Base-by-base conservation (phyloP, 1,140 invertebrate species). In the Trichonephila inaurata region DNA sequence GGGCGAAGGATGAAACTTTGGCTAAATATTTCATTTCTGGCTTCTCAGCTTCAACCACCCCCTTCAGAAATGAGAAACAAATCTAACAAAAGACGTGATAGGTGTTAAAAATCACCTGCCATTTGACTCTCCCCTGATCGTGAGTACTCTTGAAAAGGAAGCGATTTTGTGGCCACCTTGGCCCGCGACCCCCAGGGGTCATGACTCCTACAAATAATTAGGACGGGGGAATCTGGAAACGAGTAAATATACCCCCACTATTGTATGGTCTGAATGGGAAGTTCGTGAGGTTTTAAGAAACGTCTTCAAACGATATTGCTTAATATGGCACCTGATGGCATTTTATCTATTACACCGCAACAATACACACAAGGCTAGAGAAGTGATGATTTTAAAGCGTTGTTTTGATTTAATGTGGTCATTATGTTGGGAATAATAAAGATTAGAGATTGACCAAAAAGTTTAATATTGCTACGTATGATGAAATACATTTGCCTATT, bases 81-180 rank as follows among this genome's bases (percentile, higher is more conserved):
- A 64, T 62, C 61, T 33, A 87, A 89, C 61, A 40, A 89, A 69
- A 89, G 44, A 66, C 62, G 61, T 66, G 62, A 66, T 19, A 89
- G 62, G 87, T 89, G 87, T 89, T 89, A 89, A 69, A 89, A 89
- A 89, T 89, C 87, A 89, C 87, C 85, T 86, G 58, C 85, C 58
- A 86, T 86, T 69, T 89, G 62, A 33, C 61, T 89, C 33, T 44
- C 87, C 62, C 87, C 58, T 3, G 21, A 62, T 44, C 61, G 62
- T 89, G 87, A 89, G 62, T 19, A 66, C 10, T 60, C 28, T 44
- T 89, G 62, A 89, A 44, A 69, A 44, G 62, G 62, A 66, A 69
- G 62, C 33, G 61, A 89, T 89, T 69, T 18, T 69, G 62, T 44
- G 28, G 62, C 58, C 61, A 89, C 62, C 87, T 89, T 89, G 87